Percentiles rank a stretch among this genome's conserved stretches.
These are phyloP conservation scores for Mamestra brassicae DNA, from an alignment of 2,888 invertebrate species.

Conservation along the genomic window DNA sequence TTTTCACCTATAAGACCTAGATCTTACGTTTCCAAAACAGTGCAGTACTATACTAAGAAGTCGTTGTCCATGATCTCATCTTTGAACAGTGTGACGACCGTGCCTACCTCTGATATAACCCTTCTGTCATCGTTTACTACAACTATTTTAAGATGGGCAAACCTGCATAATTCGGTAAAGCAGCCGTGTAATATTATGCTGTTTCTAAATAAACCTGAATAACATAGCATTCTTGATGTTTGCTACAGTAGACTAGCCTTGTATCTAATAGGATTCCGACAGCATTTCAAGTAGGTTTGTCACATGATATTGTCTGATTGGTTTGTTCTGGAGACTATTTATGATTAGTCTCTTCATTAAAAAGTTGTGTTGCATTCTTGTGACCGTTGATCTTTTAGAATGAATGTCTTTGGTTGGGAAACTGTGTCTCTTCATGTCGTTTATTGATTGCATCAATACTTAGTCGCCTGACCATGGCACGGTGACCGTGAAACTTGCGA, in stretches of 20 bases:
- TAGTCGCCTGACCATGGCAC: conserved; percentile 34
- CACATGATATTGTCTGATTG: conserved; percentile 1
- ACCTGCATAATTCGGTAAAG: conserved; percentile 47
- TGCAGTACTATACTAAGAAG: background rate
- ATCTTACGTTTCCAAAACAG: background rate
- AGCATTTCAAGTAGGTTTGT: conserved; percentile 45
- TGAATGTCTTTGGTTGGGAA: conserved; percentile 3
- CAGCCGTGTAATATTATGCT: conserved; percentile 44
- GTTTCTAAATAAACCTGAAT: conserved; percentile 51
- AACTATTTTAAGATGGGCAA: conserved; percentile 34
- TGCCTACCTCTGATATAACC: background rate
- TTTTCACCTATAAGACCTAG: background rate
- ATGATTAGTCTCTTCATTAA: conserved; percentile 5
- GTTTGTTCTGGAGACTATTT: background rate
- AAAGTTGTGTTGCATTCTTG: background rate
- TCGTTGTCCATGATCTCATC: background rate
- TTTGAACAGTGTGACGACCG: background rate
- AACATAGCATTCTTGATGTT: conserved; percentile 40
- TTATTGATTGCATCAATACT: conserved; percentile 50
- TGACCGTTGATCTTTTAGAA: background rate
- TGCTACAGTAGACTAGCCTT: conserved; percentile 40
- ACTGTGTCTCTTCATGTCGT: background rate
- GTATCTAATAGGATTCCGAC: conserved; percentile 48
- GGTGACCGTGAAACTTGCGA: conserved; percentile 45
- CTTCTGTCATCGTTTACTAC: conserved; percentile 3